Evolutionary conservation across 2,888 invertebrate species (phyloP), one percentile per base, ranked within the genome.

Genomic region (Arrhopalites spinosus): DNA sequence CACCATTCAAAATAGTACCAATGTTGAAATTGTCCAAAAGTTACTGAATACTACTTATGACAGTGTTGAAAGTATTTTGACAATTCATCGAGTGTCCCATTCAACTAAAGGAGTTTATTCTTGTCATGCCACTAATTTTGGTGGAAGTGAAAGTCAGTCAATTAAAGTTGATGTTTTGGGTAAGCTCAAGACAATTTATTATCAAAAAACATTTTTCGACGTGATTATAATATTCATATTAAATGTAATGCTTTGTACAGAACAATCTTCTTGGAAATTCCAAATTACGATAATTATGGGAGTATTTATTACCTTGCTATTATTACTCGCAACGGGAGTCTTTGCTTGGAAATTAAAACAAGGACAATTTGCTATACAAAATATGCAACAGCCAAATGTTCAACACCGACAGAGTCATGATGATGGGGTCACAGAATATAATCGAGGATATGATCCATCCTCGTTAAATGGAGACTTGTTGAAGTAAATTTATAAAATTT

Each of bases 121-220:
- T 15, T 74, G 74, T 45, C 59, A 74, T 5, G 74, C 67, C 1
- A 27, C 56, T 2, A 74, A 74, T 27, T 67, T 74, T 13, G 74
- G 59, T 47, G 74, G 74, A 56, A 45, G n/a, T 29, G 29, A 13
- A 61, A 20, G n/a, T 17, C 1, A 66, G 20, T 66, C 43, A 7
- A 2, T 66, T 11, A 17, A 11, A 7, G 43, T 66, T n/a, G 17
- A 7, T 1, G 66, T 66, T 43, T 17, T 36, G 20, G 66, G 66
- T 66, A 2, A 63, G 5, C 25, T 27, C 36, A 36, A 36, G 36
- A 36, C 3, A 36, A 36, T n/a, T n/a, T n/a, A n/a, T n/a, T n/a
- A n/a, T n/a, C n/a, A n/a, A n/a, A n/a, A n/a, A n/a, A n/a, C n/a
- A n/a, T n/a, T n/a, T n/a, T n/a, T n/a, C n/a, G n/a, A n/a, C n/a